Evolutionary conservation across 2,797 vertebrate species (phyloP).

Genomic region (Bovichtus diacanthus): DNA sequence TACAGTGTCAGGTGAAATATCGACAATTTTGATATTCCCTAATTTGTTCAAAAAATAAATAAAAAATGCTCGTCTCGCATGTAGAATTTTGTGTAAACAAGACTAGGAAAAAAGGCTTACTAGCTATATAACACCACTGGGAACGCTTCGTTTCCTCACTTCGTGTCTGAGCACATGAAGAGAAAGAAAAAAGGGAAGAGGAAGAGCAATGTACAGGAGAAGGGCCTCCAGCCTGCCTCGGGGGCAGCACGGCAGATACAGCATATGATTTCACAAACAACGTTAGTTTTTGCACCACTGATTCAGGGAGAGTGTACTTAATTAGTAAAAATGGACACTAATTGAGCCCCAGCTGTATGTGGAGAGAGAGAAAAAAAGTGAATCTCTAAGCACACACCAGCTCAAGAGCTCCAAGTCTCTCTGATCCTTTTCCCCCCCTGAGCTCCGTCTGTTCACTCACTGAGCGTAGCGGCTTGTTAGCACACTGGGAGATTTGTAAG

Average conservation of each 20-base stretch:
- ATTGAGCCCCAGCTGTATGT: conserved; percentile 84
- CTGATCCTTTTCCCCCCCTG: conserved; percentile 78
- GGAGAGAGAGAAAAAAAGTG: conserved; percentile 30
- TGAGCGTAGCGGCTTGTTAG: conserved; percentile 79
- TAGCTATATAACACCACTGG: conserved; percentile 49
- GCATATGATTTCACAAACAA: conserved; percentile 81
- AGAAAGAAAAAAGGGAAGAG: conserved; percentile 40
- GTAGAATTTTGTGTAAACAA: conserved; percentile 60
- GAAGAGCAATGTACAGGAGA: conserved; percentile 69
- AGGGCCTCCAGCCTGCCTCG: conserved; percentile 77
- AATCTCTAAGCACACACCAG: conserved; percentile 76
- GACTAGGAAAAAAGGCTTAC: conserved; percentile 12
- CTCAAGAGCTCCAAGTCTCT: conserved; percentile 78
- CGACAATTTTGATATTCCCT: conserved; percentile 18
- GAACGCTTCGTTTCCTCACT: conserved; percentile 59
- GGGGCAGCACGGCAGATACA: conserved; percentile 75
- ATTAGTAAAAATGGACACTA: conserved; percentile 84
- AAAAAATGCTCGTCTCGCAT: conserved; percentile 33
- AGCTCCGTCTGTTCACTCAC: conserved; percentile 79
- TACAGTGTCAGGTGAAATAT: conserved; percentile 47
- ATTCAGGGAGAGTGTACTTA: conserved; percentile 78
- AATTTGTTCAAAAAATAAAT: conserved; percentile 63
- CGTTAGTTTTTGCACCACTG: conserved; percentile 78
- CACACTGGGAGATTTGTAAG: conserved; percentile 78
- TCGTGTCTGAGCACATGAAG: conserved; percentile 56